phyloP scores from a whole-genome alignment of 2,113 vertebrate genomes.

The Muntiacus muntjak region DNA sequence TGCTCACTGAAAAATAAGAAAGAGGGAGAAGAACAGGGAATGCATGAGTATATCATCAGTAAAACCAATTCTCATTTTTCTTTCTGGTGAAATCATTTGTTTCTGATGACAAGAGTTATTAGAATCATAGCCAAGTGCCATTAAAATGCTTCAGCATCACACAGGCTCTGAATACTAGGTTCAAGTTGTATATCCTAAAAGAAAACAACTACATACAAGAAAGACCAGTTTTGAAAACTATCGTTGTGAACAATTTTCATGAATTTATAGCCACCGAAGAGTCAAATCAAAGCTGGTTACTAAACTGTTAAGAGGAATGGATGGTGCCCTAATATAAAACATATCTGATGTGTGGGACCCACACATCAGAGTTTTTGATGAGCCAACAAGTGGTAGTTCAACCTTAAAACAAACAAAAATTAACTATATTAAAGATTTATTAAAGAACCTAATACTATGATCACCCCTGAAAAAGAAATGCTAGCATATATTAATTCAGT shows the following conservation, averaged over 20 bases:
- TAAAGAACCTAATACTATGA: not conserved
- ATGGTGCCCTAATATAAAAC: not conserved
- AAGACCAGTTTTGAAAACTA: not conserved
- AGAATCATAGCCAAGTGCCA: not conserved
- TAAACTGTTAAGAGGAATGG: not conserved
- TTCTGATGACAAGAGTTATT: not conserved
- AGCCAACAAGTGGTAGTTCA: not conserved
- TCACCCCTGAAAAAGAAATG: not conserved
- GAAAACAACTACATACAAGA: not conserved
- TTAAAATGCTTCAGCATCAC: not conserved
- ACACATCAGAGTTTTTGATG: not conserved
- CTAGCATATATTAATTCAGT: not conserved
- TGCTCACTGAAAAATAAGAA: constrained; percentile 89
- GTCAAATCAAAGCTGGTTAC: not conserved
- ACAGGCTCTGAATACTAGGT: not conserved
- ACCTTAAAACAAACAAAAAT: not conserved
- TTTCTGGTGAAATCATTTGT: constrained; percentile 27
- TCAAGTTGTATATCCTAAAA: not conserved
- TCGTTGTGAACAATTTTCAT: not conserved
- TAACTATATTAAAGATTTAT: not conserved
- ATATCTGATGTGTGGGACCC: not conserved
- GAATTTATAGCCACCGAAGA: not conserved
- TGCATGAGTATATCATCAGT: constrained; percentile 73
- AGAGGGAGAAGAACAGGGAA: constrained; percentile 52
- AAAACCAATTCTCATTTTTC: constrained; percentile 42